Evolutionary conservation across 2,113 vertebrate genomes (phyloP), one percentile per base, ranked within the genome.

Genomic region (Pterophyllum scalare): DNA sequence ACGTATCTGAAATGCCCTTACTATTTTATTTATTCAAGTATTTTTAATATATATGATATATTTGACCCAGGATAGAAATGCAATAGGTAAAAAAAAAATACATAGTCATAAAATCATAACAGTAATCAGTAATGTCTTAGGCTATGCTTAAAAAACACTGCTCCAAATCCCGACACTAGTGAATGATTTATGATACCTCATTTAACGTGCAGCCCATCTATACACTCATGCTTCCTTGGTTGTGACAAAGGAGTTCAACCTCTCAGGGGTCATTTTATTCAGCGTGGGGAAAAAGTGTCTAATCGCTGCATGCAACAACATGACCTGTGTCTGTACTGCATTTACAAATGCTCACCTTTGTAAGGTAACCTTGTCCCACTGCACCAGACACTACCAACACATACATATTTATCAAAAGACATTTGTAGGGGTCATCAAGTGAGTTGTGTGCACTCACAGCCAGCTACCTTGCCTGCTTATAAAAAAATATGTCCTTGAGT

Each of bases 401-500:
- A 91, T 92, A 74, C 88, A 92, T 93, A 93, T 93, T 91, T 83
- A 93, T 92, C 86, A 89, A 86, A 87, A 85, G 80, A 33, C 59
- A n/a, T 81, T 79, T 79, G 76, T 59, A 79, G 72, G 76, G 86
- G 83, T 89, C 81, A 80, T 89, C 62, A 84, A 84, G 79, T 20
- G 46, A 83, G 59, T 52, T 1, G 56, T 11, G 61, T 28, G 61
- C 86, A 80, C 60, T 79, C 67, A 56, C 20, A 46, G 14, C 61
- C 57, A 33, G 70, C 77, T 83, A 56, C 20, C 28, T 80, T 58
- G 79, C 72, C 81, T 31, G 80, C 82, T 70, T 76, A 67, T 43
- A 74, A 67, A 13, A 33, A 77, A 38, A 75, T 28, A 46, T 46
- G 89, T 89, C 93, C 90, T 94, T 94, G 90, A 83, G 31, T 78